Percentiles rank a stretch among this genome's conserved stretches.
These are phyloP conservation scores for Ophonus ardosiacus DNA, from an alignment of 2,888 invertebrate species.

Conservation along the genomic window DNA sequence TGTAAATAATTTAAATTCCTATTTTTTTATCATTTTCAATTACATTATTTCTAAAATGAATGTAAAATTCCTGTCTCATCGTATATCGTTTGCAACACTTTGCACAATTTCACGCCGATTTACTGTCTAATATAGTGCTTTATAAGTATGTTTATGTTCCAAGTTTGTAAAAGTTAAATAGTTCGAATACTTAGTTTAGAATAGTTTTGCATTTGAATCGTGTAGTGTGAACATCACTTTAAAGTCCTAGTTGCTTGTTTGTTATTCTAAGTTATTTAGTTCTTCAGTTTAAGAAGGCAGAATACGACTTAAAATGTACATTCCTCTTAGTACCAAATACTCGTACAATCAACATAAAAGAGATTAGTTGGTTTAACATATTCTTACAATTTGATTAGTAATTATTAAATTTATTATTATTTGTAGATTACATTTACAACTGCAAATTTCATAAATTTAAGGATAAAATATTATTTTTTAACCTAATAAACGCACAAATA, in stretches of 20 bases:
- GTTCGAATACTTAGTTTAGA: not conserved
- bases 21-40: too few relatives aligned
- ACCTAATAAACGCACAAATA: too few relatives aligned
- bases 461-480: too few relatives aligned
- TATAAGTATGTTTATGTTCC: not conserved
- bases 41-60: not conserved
- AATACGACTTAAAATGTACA: not conserved
- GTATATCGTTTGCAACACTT: not conserved
- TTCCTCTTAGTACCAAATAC: not conserved
- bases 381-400: too few relatives aligned
- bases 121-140: not conserved
- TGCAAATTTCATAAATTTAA: too few relatives aligned
- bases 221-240: constrained; percentile 6
- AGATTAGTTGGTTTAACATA: too few relatives aligned
- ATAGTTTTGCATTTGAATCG: not conserved
- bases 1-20: too few relatives aligned
- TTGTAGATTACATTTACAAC: too few relatives aligned
- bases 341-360: too few relatives aligned
- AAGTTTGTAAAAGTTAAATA: not conserved
- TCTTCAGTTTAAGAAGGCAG: not conserved
- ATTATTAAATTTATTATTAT: too few relatives aligned
- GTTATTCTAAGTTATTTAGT: constrained; percentile 21
- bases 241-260: constrained; percentile 19
- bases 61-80: not conserved
- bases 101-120: not conserved